Percentiles rank a stretch among this genome's conserved stretches.
These are phyloP conservation scores for Bungarus multicinctus DNA, from an alignment of 2,113 vertebrate genomes.

Conservation along the genomic window DNA sequence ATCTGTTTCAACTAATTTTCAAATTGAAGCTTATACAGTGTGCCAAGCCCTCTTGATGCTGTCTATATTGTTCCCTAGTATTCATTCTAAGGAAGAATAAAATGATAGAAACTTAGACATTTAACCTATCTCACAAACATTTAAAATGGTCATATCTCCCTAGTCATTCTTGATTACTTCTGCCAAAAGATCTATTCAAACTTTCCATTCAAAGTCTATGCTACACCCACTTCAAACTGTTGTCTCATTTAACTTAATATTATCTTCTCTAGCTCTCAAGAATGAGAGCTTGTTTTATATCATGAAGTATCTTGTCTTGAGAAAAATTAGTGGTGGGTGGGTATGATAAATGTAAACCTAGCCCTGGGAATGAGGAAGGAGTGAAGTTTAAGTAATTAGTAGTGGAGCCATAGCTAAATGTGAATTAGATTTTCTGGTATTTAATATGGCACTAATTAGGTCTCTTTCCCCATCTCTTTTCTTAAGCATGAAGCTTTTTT, in stretches of 20 bases:
- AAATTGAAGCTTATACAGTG: neutral
- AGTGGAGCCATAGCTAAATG: neutral
- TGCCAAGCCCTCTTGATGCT: neutral
- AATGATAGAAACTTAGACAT: neutral
- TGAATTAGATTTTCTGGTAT: neutral
- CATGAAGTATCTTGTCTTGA: neutral
- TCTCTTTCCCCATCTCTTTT: neutral
- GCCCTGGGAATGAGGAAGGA: neutral
- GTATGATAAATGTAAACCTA: neutral
- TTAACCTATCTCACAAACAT: neutral
- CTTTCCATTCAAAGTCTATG: neutral
- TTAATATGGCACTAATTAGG: neutral
- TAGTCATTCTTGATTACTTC: neutral
- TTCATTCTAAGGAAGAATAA: neutral
- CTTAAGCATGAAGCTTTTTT: neutral
- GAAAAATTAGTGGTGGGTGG: neutral
- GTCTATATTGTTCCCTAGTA: neutral
- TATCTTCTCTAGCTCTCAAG: neutral
- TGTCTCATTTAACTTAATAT: neutral
- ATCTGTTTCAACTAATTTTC: slow-evolving; percentile 2
- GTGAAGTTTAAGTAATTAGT: neutral
- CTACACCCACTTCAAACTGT: neutral
- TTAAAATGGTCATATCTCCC: neutral
- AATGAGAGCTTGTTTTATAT: neutral
- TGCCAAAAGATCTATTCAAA: neutral